Evolutionary conservation across 1,140 invertebrate species (phyloP).

Genomic region (Pinna nobilis): DNA sequence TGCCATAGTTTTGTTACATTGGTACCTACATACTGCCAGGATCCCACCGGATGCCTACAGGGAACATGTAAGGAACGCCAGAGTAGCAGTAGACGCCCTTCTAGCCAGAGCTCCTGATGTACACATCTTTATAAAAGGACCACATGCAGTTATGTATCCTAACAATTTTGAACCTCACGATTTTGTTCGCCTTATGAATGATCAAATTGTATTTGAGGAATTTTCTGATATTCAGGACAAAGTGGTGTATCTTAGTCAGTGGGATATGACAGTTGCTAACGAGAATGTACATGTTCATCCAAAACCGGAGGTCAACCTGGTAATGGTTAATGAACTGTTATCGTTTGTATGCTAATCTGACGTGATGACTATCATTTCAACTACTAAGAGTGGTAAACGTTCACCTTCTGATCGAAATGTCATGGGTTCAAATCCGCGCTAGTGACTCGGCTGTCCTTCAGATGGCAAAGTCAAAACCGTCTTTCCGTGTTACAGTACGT

Average conservation of each 20-base stretch:
- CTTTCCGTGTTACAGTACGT: no score
- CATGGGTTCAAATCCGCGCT: no score
- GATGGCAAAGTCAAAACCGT: no score
- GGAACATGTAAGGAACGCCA: conserved; percentile 6
- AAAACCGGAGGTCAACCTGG: background rate
- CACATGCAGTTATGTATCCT: background rate
- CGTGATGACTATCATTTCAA: no score
- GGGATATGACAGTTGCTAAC: background rate
- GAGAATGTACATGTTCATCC: conserved; percentile 13
- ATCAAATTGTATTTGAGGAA: conserved; percentile 1
- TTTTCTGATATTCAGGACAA: background rate
- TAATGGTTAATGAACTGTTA: background rate
- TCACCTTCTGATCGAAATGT: no score
- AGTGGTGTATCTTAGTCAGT: background rate
- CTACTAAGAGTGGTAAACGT: no score
- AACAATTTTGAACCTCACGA: background rate
- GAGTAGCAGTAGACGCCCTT: background rate
- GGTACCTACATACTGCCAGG: background rate
- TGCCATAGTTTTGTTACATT: background rate
- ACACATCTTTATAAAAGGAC: conserved; percentile 4
- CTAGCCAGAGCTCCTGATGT: background rate
- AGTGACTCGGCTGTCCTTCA: no score
- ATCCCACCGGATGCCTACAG: background rate
- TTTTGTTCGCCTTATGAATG: background rate
- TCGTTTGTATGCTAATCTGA: background rate